Evolutionary conservation across 2,888 invertebrate genomes (phyloP).

Genomic region (Steinernema hermaphroditum): DNA sequence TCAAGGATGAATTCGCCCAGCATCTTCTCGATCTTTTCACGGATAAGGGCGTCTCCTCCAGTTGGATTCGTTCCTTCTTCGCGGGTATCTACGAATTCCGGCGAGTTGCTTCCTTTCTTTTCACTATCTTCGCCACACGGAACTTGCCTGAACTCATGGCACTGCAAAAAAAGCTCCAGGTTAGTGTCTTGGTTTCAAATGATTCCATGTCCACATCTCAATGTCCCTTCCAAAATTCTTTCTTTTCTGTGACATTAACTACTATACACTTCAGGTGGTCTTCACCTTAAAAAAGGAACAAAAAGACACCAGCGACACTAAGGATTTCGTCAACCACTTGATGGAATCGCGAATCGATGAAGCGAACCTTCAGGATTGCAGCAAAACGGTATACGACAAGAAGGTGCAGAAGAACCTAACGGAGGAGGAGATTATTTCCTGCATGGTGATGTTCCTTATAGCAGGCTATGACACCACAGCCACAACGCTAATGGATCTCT

Average conservation of each 20-base stretch:
- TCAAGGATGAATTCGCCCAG: neutral
- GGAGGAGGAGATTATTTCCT: neutral
- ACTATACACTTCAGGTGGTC: neutral
- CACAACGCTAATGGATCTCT: neutral
- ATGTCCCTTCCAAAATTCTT: no score
- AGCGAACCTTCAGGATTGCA: neutral
- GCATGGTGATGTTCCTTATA: neutral
- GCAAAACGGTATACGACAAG: neutral
- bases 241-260: no score
- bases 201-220: no score
- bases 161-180: no score
- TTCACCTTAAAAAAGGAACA: neutral
- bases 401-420: neutral
- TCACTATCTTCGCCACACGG: neutral
- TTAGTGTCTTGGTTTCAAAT: no score
- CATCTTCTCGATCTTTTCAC: neutral
- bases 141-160: no score
- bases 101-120: neutral
- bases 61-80: conserved; percentile 1
- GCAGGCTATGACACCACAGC: conserved; percentile 13
- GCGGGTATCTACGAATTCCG: conserved; percentile 1
- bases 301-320: neutral
- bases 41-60: neutral
- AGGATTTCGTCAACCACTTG: neutral
- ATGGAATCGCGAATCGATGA: neutral